Evolutionary conservation across 1,140 invertebrate species (phyloP).

Genomic region (Aleiodes sp.): DNA sequence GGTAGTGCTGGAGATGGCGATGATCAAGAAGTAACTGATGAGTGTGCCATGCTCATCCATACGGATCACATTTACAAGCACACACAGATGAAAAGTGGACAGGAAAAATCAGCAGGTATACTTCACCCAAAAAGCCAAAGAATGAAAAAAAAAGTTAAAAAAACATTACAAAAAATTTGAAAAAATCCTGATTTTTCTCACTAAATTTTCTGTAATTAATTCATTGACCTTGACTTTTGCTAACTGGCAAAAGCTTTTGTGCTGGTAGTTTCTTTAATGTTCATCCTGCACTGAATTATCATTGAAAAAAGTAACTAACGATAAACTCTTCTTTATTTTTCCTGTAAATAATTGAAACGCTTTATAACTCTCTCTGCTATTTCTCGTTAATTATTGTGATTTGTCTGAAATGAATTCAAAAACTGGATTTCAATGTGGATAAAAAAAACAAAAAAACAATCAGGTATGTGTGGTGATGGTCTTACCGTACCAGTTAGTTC

Average conservation of each 20-base stretch:
- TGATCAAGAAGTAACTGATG: conserved; percentile 81
- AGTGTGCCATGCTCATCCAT: conserved; percentile 84
- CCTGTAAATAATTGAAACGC: not conserved
- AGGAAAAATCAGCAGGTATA: conserved; percentile 58
- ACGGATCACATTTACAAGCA: conserved; percentile 68
- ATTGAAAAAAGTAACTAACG: too few relatives aligned
- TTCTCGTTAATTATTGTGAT: not conserved
- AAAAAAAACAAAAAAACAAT: conserved; percentile 37
- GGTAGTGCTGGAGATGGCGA: conserved; percentile 69
- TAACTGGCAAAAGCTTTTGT: not conserved
- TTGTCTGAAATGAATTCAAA: not conserved
- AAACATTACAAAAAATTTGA: too few relatives aligned
- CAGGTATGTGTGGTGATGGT: conserved; percentile 62
- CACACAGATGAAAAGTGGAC: conserved; percentile 52
- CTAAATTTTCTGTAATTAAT: not conserved
- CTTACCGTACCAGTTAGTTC: conserved; percentile 62
- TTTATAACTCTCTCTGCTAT: not conserved
- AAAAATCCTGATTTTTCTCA: not conserved
- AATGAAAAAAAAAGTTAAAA: not conserved
- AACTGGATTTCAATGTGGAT: not conserved
- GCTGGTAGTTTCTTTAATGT: not conserved
- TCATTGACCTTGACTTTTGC: not conserved
- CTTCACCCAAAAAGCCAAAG: not conserved
- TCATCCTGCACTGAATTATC: not conserved
- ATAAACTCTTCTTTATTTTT: too few relatives aligned